A percentile compares a stretch with the other conserved stretches of the same genome.
These are phyloP conservation scores for Caenorhabditis sinica DNA, from an alignment of 2,888 invertebrate genomes.

Conservation along the genomic window DNA sequence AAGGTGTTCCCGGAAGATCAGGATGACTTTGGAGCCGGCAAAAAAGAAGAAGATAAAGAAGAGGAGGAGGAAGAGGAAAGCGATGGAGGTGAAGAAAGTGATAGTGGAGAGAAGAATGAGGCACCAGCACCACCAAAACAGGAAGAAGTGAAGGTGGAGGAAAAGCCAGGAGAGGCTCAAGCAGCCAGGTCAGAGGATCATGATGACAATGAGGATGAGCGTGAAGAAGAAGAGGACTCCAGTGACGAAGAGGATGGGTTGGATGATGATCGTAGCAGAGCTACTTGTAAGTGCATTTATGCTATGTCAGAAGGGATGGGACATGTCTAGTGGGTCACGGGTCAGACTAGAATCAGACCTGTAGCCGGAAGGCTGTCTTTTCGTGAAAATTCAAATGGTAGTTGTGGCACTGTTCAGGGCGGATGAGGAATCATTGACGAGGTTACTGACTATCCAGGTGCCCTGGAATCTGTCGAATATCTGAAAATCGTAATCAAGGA, in stretches of 20 bases:
- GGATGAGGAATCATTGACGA: too few relatives aligned
- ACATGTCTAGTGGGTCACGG: too few relatives aligned
- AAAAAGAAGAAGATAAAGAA: neutral
- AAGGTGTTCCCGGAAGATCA: slow-evolving; percentile 29
- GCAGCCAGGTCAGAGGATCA: neutral
- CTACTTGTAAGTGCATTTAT: slow-evolving; percentile 11
- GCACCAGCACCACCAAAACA: neutral
- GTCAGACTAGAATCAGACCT: too few relatives aligned
- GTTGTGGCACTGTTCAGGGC: too few relatives aligned
- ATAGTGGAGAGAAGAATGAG: neutral
- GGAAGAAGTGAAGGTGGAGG: neutral
- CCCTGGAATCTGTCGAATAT: too few relatives aligned
- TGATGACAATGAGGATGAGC: slow-evolving; percentile 1
- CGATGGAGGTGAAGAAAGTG: neutral
- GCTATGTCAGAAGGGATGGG: too few relatives aligned
- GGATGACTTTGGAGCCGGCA: slow-evolving; percentile 13
- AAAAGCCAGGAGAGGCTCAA: slow-evolving; percentile 3
- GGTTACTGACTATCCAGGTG: too few relatives aligned
- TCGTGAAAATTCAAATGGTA: too few relatives aligned
- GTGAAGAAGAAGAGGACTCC: slow-evolving; percentile 20
- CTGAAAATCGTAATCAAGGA: too few relatives aligned
- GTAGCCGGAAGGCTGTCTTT: too few relatives aligned
- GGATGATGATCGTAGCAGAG: slow-evolving; percentile 19
- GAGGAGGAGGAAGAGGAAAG: neutral
- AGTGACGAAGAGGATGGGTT: slow-evolving; percentile 31